Percentiles rank a stretch among this genome's conserved stretches.
Evolutionary conservation across 2,797 vertebrate genomes (phyloP).

Genomic region (Pachyuromys duprasi): DNA sequence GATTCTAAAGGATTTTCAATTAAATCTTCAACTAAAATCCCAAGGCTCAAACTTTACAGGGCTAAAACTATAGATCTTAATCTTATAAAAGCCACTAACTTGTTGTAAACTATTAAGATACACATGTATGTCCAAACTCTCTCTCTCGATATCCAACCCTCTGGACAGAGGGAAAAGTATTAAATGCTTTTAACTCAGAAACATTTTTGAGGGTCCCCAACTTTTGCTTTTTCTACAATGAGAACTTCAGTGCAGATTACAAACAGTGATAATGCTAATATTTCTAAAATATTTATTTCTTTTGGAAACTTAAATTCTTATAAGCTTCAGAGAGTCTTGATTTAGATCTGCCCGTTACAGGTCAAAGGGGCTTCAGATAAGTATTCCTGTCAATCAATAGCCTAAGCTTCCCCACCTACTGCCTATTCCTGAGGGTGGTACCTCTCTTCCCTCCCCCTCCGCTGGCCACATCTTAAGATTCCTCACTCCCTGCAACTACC

Average conservation of each 20-base stretch:
- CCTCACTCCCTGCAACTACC: neutral
- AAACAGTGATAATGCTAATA: too few relatives aligned
- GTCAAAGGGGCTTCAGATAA: too few relatives aligned
- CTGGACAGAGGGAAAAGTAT: too few relatives aligned
- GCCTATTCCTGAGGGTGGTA: neutral
- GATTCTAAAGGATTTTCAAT: neutral
- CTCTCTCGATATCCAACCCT: neutral
- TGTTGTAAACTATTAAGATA: neutral
- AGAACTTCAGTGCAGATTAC: neutral
- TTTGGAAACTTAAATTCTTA: neutral
- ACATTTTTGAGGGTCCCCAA: neutral
- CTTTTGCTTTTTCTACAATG: neutral
- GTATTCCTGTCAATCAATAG: too few relatives aligned
- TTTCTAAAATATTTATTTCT: neutral
- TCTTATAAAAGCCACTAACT: neutral
- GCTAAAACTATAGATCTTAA: neutral
- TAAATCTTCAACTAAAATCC: neutral
- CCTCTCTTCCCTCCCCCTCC: neutral
- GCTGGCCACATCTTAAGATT: too few relatives aligned
- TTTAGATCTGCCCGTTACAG: neutral
- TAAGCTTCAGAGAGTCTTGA: neutral
- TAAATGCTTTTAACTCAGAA: neutral
- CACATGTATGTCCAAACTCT: neutral
- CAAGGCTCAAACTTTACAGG: neutral
- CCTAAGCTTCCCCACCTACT: neutral